Evolutionary conservation across 1,140 invertebrate genomes (phyloP).

Genomic region (Drosophila nebulosa): DNA sequence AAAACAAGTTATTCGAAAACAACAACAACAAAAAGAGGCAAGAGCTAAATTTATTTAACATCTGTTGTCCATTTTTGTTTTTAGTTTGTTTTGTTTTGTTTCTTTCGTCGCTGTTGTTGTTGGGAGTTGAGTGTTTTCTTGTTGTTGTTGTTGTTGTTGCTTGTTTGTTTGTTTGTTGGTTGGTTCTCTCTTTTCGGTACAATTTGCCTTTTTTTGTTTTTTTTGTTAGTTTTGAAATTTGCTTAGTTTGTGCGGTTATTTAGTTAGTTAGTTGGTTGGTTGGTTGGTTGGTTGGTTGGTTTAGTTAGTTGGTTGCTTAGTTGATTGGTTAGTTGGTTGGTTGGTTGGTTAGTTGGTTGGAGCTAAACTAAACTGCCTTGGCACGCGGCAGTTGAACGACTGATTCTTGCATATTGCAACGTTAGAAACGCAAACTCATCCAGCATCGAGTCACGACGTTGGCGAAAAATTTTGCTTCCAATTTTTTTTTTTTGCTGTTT

Average conservation of each 20-base stretch:
- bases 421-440: conserved; percentile 71
- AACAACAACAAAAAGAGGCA: neutral
- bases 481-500: neutral
- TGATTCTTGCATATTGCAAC: conserved; percentile 67
- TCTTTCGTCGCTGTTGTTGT: neutral
- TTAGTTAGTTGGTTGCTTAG: neutral
- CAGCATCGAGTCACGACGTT: conserved; percentile 24
- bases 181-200: neutral
- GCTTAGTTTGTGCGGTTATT: neutral
- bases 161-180: too few relatives aligned
- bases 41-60: neutral
- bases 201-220: neutral
- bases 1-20: neutral
- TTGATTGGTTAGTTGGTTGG: neutral
- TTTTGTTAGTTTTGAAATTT: neutral
- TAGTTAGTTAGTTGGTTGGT: neutral
- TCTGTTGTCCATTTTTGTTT: neutral
- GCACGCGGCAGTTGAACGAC: conserved; percentile 79
- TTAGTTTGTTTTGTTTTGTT: neutral
- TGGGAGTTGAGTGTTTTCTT: neutral
- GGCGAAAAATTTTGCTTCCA: neutral
- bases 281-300: neutral
- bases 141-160: neutral
- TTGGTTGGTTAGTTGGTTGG: conserved; percentile 4
- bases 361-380: conserved; percentile 73